These are phyloP conservation scores for Neria commutata DNA, from an alignment of 2,888 invertebrate species.

Conservation along the genomic window DNA sequence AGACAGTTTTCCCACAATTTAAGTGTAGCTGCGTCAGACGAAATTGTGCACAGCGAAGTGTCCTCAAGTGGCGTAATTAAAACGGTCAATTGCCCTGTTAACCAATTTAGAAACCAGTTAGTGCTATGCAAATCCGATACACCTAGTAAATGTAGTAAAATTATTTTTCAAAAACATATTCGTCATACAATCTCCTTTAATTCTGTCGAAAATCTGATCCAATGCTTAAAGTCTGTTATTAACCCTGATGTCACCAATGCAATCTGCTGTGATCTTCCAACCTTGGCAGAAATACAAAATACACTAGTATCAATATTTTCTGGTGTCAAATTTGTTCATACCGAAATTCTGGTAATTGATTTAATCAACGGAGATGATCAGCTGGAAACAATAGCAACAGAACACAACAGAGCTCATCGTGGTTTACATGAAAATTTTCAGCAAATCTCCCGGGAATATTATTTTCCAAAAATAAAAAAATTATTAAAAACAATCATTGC, in stretches of 20 bases:
- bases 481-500: neutral
- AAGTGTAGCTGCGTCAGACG: neutral
- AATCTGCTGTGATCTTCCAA: conserved; percentile 16
- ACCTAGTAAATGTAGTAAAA: conserved; percentile 11
- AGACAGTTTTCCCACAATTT: conserved; percentile 25
- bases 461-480: neutral
- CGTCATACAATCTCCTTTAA: conserved; percentile 11
- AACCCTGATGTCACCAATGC: conserved; percentile 20
- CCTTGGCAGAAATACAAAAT: conserved; percentile 20
- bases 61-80: conserved; percentile 19
- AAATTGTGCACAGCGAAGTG: conserved; percentile 18
- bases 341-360: conserved; percentile 23
- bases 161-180: conserved; percentile 15
- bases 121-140: conserved; percentile 14
- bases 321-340: conserved; percentile 26
- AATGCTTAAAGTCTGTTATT: conserved; percentile 14
- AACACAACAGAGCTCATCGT: conserved; percentile 22
- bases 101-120: conserved; percentile 26
- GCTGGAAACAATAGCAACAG: conserved; percentile 19
- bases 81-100: conserved; percentile 14
- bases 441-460: conserved; percentile 10
- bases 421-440: conserved; percentile 14
- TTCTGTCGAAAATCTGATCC: conserved; percentile 8
- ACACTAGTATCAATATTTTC: conserved; percentile 12
- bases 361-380: conserved; percentile 23